These are phyloP conservation scores for Notospermus geniculatus DNA, from an alignment of 1,140 invertebrate species.

Conservation along the genomic window DNA sequence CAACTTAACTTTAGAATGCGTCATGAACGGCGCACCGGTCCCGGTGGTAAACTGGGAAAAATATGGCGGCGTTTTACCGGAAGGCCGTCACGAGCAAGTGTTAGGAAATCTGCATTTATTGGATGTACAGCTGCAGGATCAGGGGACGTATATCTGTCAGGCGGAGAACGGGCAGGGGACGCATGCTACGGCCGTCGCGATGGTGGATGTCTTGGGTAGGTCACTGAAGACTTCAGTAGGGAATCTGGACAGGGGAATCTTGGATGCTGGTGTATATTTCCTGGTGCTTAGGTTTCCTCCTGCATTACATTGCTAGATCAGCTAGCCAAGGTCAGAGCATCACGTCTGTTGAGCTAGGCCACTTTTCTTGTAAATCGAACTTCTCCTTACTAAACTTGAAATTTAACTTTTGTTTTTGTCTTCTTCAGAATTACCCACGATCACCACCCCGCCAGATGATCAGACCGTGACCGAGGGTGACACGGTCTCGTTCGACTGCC, in stretches of 20 bases:
- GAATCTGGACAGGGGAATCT: too few species aligned
- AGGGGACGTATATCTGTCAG: constrained; percentile 71
- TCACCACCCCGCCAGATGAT: background rate
- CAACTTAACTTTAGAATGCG: constrained; percentile 16
- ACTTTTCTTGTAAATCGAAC: too few species aligned
- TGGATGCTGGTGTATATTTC: too few species aligned
- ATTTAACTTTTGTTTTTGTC: background rate
- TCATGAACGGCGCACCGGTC: constrained; percentile 8
- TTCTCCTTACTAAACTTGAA: too few species aligned
- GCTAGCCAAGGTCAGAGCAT: too few species aligned
- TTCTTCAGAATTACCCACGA: background rate
- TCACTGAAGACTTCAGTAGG: constrained; percentile 10
- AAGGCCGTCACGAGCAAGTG: constrained; percentile 18
- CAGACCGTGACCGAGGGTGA: background rate
- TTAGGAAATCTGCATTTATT: constrained; percentile 65
- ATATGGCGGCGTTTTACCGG: constrained; percentile 13
- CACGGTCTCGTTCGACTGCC: constrained; percentile 56
- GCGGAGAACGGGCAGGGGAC: constrained; percentile 47
- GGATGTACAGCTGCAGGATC: constrained; percentile 64
- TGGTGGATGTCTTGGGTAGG: constrained; percentile 46
- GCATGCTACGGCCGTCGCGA: constrained; percentile 28
- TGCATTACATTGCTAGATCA: too few species aligned
- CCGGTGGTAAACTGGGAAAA: constrained; percentile 16
- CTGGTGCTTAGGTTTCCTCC: too few species aligned
- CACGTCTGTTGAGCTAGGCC: too few species aligned